phyloP scores from a whole-genome alignment of 2,888 invertebrate species.

The Clitarchus hookeri region DNA sequence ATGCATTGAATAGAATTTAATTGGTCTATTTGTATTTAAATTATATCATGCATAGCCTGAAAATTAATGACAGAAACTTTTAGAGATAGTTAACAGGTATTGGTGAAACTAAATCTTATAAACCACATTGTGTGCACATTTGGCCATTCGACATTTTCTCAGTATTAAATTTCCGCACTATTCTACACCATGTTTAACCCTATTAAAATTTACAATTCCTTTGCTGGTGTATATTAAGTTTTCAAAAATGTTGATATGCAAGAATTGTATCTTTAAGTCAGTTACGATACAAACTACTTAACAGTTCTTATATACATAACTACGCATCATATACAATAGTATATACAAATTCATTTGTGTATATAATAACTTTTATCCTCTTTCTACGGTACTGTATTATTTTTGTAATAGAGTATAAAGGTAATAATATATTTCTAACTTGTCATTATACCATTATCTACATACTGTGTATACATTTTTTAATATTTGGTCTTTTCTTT shows the following conservation, averaged over 20 bases:
- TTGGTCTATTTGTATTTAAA: too few species aligned
- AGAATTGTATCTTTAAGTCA: constrained; percentile 28
- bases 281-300: constrained; percentile 46
- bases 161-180: neutral
- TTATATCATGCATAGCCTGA: too few species aligned
- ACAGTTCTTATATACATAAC: constrained; percentile 45
- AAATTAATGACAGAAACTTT: too few species aligned
- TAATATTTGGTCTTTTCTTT: constrained; percentile 37
- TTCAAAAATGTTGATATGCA: constrained; percentile 38
- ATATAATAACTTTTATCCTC: constrained; percentile 28
- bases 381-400: constrained; percentile 33
- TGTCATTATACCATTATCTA: constrained; percentile 30
- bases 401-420: constrained; percentile 41
- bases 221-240: neutral
- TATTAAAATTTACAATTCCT: neutral
- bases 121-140: neutral
- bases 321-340: constrained; percentile 34
- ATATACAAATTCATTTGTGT: constrained; percentile 38
- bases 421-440: constrained; percentile 37
- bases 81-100: too few species aligned
- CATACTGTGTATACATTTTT: constrained; percentile 30
- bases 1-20: too few species aligned
- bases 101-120: neutral
- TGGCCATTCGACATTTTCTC: neutral
- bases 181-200: neutral